Base-by-base conservation (phyloP, 2,888 invertebrate species). In the Eristalinus sepulchralis region DNA sequence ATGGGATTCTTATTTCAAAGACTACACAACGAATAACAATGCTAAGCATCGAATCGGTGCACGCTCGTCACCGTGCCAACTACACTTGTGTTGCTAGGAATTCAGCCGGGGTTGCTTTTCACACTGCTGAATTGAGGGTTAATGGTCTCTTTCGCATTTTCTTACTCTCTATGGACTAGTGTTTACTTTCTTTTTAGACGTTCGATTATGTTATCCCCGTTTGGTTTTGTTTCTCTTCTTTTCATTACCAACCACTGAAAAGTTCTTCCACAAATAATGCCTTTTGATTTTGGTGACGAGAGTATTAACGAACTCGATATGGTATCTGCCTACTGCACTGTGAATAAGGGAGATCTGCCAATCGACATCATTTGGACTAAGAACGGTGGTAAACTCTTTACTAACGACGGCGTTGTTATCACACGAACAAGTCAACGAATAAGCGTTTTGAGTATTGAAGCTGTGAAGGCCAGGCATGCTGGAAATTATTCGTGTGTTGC, bases 401-500 rank as follows among this genome's bases (percentile, higher is more conserved):
- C 93, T 89, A 94, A 93, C 88, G 93, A 93, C 83, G 94, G 95
- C 63, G 93, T 95, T 62, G 92, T 94, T 33, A 91, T 91, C n/a
- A 91, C 91, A 1, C 92, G 91, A 83, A 90, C 91, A 88, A 94
- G 94, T 83, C 93, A 94, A 90, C 93, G 94, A 88, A 93, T 94
- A 70, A 93, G 93, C 88, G 93, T 93, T 71, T 93, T 96, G 89
- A 95, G 95, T 90, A 96, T 96, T 90, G 95, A 95, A 89, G 94
- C 95, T 9, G 95, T 96, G 77, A 93, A 94, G 89, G 95, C 95
- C 88, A 94, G 94, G 89, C 96, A 96, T 92, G 95, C 95, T 82
- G 96, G 96, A 85, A 95, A 95, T 91, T 97, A 96, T 92, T 95
- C 96, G 88, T 96, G 96, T 91, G 93, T 94, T 88, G 96, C 96